Evolutionary conservation across 2,888 invertebrate genomes (phyloP), one percentile per base, ranked within the genome.

Genomic region (Ephialtes manifestator): DNA sequence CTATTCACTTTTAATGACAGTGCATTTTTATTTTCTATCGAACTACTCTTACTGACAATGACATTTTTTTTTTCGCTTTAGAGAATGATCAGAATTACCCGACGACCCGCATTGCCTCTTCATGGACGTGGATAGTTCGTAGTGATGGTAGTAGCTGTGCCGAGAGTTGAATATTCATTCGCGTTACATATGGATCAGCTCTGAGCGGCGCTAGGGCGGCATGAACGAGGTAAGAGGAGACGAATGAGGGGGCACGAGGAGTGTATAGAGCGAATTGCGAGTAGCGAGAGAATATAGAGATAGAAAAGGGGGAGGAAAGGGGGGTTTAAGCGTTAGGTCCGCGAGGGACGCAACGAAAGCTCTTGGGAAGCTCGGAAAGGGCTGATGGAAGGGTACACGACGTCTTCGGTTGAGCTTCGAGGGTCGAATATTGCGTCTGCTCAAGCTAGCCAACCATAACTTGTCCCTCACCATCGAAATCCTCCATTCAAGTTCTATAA

Each of bases 131-230:
- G 72, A 82, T 82, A 48, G 80, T 24, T 63, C 48, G 74, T 68
- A 60, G 86, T 70, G 85, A 80, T 86, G 86, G 86, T 86, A 89
- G 89, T 89, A 65, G 63, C 65, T 89, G 87, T 89, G 81, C 89
- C 88, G 88, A 87, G 89, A 89, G 90, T 92, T 93, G 93, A 94
- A 94, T 94, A 93, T 94, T 94, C 93, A 93, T 93, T 93, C 92
- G 90, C 83, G 93, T 93, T 93, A 93, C 94, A 93, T 93, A 93
- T 93, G 94, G 93, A 94, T 93, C 92, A 93, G 91, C 91, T 89
- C 88, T 89, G 91, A 91, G 91, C 80, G 86, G 78, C 79, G 83
- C 85, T 68, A 84, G 71, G 86, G 75, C 84, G 84, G 86, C 71
- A 84, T 79, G 77, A 83, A 65, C 83, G 86, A 86, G 82, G 81